Evolutionary conservation across 2,113 vertebrate species (phyloP).

Genomic region (Oncorhynchus clarkii): DNA sequence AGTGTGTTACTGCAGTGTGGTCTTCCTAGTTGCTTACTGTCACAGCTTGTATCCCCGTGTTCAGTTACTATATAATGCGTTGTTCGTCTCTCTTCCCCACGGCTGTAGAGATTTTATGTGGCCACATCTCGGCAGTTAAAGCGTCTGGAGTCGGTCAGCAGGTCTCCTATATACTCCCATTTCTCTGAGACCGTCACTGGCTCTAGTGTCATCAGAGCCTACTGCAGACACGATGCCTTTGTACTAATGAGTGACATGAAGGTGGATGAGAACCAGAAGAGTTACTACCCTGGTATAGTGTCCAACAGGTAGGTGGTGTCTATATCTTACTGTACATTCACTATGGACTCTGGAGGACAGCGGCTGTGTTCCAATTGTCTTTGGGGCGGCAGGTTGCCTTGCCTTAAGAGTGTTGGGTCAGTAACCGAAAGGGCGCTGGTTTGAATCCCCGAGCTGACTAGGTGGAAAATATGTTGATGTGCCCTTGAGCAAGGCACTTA

Average conservation of each 20-base stretch:
- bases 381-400: no score
- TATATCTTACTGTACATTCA: no score
- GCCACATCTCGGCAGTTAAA: conserved; percentile 94
- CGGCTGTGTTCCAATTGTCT: conserved; percentile 19
- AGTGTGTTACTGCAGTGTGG: conserved; percentile 3
- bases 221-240: conserved; percentile 78
- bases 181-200: conserved; percentile 94
- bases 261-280: conserved; percentile 89
- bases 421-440: no score
- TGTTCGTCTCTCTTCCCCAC: neutral
- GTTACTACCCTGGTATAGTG: conserved; percentile 84
- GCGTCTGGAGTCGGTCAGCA: conserved; percentile 91
- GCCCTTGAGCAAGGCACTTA: no score
- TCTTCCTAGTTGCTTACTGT: conserved; percentile 10
- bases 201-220: conserved; percentile 90
- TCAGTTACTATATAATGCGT: conserved; percentile 30
- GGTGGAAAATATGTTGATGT: no score
- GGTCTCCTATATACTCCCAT: conserved; percentile 96
- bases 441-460: no score
- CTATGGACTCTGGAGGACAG: neutral
- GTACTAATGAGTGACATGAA: conserved; percentile 78
- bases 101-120: conserved; percentile 89
- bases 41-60: conserved; percentile 16
- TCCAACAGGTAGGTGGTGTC: conserved; percentile 85
- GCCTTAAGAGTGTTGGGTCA: no score